Conservation (phyloP, 2,113 vertebrate species). For the Peromyscus maniculatus region DNA sequence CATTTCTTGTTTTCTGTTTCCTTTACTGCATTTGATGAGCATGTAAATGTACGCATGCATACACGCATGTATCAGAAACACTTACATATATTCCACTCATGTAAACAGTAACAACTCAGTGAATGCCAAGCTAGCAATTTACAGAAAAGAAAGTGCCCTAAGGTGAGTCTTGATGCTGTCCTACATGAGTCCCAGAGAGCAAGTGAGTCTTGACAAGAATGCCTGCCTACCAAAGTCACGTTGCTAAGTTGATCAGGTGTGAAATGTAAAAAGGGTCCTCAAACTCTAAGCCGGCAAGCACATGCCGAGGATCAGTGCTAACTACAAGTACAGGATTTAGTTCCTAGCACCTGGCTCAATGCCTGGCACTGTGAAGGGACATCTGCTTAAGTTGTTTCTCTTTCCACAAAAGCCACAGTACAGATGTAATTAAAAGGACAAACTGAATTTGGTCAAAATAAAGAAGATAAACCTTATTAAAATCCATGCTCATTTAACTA, state of each 20-base stretch:
- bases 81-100: not conserved
- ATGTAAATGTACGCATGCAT: not conserved
- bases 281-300: not conserved
- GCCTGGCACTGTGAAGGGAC: not conserved
- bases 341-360: not conserved
- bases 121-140: not conserved
- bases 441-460: slow-evolving; percentile 22
- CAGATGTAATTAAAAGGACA: not conserved
- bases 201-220: not conserved
- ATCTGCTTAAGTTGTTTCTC: not conserved
- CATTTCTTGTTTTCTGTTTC: slow-evolving; percentile 4
- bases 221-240: not conserved
- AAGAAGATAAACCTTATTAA: slow-evolving; percentile 47
- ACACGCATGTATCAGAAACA: not conserved
- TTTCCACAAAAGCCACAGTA: not conserved
- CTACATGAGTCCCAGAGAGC: not conserved
- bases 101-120: not conserved
- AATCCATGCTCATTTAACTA: not conserved
- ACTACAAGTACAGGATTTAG: not conserved
- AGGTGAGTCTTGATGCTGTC: not conserved
- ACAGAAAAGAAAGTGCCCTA: not conserved
- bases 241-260: not conserved
- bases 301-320: not conserved
- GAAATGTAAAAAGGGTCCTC: not conserved
- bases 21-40: slow-evolving; percentile 12